Evolutionary conservation across 2,797 vertebrate genomes (phyloP), one percentile per base, ranked within the genome.

Genomic region (Chelon auratus): DNA sequence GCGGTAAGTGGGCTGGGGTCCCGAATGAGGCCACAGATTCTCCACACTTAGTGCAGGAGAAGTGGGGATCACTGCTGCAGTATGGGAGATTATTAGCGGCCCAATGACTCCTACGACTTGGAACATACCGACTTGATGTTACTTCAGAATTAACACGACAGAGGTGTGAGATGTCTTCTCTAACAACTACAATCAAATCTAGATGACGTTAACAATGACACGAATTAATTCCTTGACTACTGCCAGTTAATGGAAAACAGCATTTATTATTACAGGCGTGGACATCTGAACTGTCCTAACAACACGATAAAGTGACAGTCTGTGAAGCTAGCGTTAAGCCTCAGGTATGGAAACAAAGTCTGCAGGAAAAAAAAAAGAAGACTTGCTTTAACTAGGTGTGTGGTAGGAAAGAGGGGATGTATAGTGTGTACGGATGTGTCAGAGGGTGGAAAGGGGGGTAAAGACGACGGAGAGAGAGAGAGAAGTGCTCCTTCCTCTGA

Each of bases 181-280:
- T 53, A 47, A 61, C 47, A 36, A 5, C 45, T 63, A 65, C 36
- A 17, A 56, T 56, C 53, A 78, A 58, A 77, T 75, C 47, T 22
- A 43, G 15, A 56, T 2, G 10, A 70, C 62, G 53, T 62, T 71
- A 53, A 47, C 15, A 43, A 56, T 18, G 71, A 63, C 54, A 30
- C 79, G 54, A 67, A 57, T 78, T 72, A 55, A 84, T 79, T 70
- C 72, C 36, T 83, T n/a, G 58, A 71, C 55, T 80, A 77, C 50
- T 74, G 89, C 86, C 85, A 81, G 84, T 85, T 88, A 26, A 61
- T 50, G 82, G 42, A 79, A 81, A 43, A 59, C 78, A 78, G 78
- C 55, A 62, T 84, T 84, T 66, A 51, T 62, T 53, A 48, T 69
- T 66, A 77, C 65, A 74, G 80, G 62, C 77, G 72, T 70, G 58